Percentiles rank a stretch among this genome's conserved stretches.
Conservation (phyloP, 2,797 vertebrate genomes). For the Anguilla obscura region DNA sequence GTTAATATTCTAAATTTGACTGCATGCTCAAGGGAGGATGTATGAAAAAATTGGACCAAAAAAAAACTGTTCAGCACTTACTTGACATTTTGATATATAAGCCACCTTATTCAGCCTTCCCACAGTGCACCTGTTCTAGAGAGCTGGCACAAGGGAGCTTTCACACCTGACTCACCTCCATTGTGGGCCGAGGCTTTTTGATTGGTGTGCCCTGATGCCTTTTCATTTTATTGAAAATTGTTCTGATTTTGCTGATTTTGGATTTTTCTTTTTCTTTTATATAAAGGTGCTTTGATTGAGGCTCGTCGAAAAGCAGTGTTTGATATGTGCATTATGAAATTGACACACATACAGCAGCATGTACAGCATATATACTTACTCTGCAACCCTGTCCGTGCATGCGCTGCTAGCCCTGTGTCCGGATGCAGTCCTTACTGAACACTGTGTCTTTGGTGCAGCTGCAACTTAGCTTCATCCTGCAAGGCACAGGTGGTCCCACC, state of each 20-base stretch:
- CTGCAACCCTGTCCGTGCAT: conserved; percentile 62
- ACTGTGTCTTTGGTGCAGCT: conserved; percentile 64
- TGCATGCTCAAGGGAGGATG: conserved; percentile 41
- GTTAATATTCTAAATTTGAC: not conserved
- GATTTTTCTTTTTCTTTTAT: conserved; percentile 72
- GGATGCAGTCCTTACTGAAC: conserved; percentile 57
- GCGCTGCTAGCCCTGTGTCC: conserved; percentile 65
- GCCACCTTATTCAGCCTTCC: conserved; percentile 59
- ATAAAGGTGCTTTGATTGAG: conserved; percentile 81
- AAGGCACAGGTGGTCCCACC: conserved; percentile 73
- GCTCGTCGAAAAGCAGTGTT: conserved; percentile 70
- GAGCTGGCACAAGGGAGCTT: conserved; percentile 62
- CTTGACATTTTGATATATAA: conserved; percentile 54
- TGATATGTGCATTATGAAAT: conserved; percentile 77
- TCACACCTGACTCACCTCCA: conserved; percentile 48
- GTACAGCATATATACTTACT: conserved; percentile 65
- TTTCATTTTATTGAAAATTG: conserved; percentile 76
- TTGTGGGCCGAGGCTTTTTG: conserved; percentile 58
- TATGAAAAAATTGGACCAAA: conserved; percentile 64
- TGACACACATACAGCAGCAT: conserved; percentile 52
- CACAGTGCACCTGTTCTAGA: conserved; percentile 65
- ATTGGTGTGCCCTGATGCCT: conserved; percentile 74
- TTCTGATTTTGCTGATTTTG: conserved; percentile 65
- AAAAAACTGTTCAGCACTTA: conserved; percentile 48
- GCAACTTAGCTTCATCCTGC: conserved; percentile 69